phyloP scores from a whole-genome alignment of 2,888 invertebrate species.

The Sphinx pinastri region DNA sequence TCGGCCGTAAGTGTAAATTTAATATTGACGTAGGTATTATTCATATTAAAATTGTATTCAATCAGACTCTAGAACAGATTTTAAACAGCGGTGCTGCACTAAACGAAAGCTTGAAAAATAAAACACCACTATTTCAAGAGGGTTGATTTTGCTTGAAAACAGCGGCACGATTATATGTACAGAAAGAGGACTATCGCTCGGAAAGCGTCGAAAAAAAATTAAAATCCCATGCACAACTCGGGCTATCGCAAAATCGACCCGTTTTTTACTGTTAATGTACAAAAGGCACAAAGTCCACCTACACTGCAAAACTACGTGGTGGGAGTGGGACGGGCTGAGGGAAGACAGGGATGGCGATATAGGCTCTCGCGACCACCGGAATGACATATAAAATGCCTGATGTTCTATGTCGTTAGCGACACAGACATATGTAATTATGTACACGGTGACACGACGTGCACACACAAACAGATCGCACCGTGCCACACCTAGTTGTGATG shows the following conservation, averaged over 20 bases:
- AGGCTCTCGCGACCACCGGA: constrained; percentile 76
- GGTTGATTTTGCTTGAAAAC: constrained; percentile 78
- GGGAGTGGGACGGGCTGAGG: constrained; percentile 38
- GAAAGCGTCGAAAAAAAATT: constrained; percentile 50
- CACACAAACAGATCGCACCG: constrained; percentile 65
- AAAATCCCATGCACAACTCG: constrained; percentile 75
- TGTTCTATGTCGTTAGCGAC: constrained; percentile 10
- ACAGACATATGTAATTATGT: constrained; percentile 33
- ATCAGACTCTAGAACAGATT: constrained; percentile 30
- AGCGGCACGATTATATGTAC: constrained; percentile 55
- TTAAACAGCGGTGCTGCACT: constrained; percentile 51
- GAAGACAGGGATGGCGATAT: constrained; percentile 56
- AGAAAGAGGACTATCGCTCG: constrained; percentile 50
- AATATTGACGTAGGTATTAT: not conserved
- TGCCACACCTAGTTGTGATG: constrained; percentile 82
- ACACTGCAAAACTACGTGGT: constrained; percentile 57
- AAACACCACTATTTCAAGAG: constrained; percentile 81
- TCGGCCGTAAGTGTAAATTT: not conserved
- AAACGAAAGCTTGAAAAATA: constrained; percentile 49
- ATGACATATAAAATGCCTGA: constrained; percentile 23
- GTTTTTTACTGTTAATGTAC: constrained; percentile 53
- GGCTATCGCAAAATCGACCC: constrained; percentile 67
- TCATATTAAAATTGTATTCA: not conserved
- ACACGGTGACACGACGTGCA: constrained; percentile 57
- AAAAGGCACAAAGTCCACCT: constrained; percentile 53